Conservation (phyloP, 2,113 vertebrate species). For the Speoplatyrhinus poulsoni region DNA sequence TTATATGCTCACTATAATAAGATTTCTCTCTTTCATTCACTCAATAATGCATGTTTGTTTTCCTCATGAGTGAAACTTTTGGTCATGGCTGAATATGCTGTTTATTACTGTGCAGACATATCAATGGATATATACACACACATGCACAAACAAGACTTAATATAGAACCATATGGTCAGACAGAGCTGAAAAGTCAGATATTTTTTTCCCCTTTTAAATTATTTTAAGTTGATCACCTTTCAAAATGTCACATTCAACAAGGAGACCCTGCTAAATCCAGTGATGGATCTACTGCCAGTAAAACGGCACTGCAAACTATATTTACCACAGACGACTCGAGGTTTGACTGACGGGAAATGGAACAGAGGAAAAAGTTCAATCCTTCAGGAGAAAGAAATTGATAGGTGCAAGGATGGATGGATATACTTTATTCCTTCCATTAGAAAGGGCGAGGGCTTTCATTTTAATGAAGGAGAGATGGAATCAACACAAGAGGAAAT, state of each 20-base stretch:
- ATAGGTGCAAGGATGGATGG: slow-evolving; percentile 72
- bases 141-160: too few species aligned
- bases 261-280: slow-evolving; percentile 60
- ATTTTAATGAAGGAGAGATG: slow-evolving; percentile 38
- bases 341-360: slow-evolving; percentile 74
- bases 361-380: slow-evolving; percentile 69
- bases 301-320: slow-evolving; percentile 72
- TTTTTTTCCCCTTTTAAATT: slow-evolving; percentile 3
- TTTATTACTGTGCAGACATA: too few species aligned
- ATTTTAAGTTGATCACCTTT: slow-evolving; percentile 20
- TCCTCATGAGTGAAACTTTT: slow-evolving; percentile 17
- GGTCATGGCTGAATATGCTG: slow-evolving; percentile 14
- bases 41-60: slow-evolving; percentile 45
- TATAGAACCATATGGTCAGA: too few species aligned
- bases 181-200: neutral
- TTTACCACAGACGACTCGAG: slow-evolving; percentile 59
- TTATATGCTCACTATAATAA: too few species aligned
- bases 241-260: slow-evolving; percentile 33
- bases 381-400: slow-evolving; percentile 67
- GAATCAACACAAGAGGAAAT: slow-evolving; percentile 68
- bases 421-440: slow-evolving; percentile 61
- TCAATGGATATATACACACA: too few species aligned
- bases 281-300: slow-evolving; percentile 74
- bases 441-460: slow-evolving; percentile 46
- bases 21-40: slow-evolving; percentile 31